phyloP scores from a whole-genome alignment of 2,113 vertebrate species.

The Plecturocebus donacophilus region DNA sequence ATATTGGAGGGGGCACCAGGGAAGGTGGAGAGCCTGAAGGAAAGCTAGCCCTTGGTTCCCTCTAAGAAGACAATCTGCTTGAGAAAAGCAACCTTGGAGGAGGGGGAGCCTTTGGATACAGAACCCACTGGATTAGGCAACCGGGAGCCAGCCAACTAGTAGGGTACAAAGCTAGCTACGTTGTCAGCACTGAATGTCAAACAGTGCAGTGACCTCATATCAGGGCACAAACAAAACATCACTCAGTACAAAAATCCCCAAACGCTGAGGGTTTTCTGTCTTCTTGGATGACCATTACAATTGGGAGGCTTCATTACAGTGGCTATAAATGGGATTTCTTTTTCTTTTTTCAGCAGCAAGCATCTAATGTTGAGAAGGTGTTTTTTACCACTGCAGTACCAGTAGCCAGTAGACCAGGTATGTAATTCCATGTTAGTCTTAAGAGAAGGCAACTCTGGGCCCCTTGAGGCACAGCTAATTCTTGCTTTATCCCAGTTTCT shows the following conservation, averaged over 20 bases:
- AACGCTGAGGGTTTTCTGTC: conserved; percentile 59
- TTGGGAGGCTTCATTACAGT: background rate
- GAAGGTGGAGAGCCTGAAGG: background rate
- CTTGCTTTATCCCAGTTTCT: conserved; percentile 33
- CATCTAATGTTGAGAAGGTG: conserved; percentile 96
- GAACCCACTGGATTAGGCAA: background rate
- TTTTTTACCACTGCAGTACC: conserved; percentile 98
- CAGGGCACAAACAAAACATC: conserved; percentile 58
- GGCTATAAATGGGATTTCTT: conserved; percentile 14
- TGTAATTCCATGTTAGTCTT: conserved; percentile 49
- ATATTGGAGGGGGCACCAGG: background rate
- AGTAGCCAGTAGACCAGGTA: conserved; percentile 94
- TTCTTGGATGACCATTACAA: background rate
- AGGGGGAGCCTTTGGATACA: background rate
- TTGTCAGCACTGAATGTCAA: conserved; percentile 49
- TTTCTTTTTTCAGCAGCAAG: conserved; percentile 84
- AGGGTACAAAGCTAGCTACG: conserved; percentile 5
- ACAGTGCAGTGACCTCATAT: conserved; percentile 53
- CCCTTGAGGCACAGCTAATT: background rate
- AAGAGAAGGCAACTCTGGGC: background rate
- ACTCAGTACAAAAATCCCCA: conserved; percentile 24
- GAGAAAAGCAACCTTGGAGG: background rate
- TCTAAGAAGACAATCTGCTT: background rate
- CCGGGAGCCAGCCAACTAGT: conserved; percentile 38
- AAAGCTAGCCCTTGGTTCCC: background rate